Base-by-base conservation (phyloP, 2,797 vertebrate species). In the Periparus ater region DNA sequence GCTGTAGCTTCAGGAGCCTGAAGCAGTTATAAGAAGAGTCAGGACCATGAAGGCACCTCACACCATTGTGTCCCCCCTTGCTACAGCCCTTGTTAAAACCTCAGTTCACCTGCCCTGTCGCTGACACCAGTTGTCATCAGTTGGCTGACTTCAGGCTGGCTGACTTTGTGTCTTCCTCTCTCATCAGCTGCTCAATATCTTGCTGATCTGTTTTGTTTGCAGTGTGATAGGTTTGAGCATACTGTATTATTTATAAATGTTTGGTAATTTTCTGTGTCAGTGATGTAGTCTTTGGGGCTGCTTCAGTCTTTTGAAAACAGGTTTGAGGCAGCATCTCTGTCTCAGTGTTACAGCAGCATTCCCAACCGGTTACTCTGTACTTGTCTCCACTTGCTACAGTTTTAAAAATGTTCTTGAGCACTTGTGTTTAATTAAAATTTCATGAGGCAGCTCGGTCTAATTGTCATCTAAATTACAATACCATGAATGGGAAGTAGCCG, bases 241-340 rank as follows among this genome's bases (percentile, higher is more conserved):
- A 78, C 89, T 95, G 92, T 96, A 92, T 96, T 94, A 96, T 95
- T 96, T 94, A 96, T 94, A 95, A 85, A 96, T 88, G 73, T 94
- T 94, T 91, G 78, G 89, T 96, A 96, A 91, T 95, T 97, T 96
- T 95, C 76, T 81, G 76, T 97, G 82, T 93, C 92, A 93, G 66
- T 78, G 94, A 93, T 92, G 77, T 86, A 26, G 88, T 94, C 63
- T 93, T 89, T 20, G 55, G 83, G 91, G 73, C 73, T 92, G 82
- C 67, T 75, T 84, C 87, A 91, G 75, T 66, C 79, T 90, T 91
- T 92, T 63, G 70, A 22, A 72, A 84, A 8, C 29, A 84, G 29
- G 15, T 77, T 89, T 89, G 71, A 93, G 27, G 22, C 60, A 34
- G 18, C 10, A 0, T 88, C 70, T 91, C 87, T 83, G 62, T 92